Evolutionary conservation across 2,113 vertebrate species (phyloP).

Genomic region (Ammodytes marinus): DNA sequence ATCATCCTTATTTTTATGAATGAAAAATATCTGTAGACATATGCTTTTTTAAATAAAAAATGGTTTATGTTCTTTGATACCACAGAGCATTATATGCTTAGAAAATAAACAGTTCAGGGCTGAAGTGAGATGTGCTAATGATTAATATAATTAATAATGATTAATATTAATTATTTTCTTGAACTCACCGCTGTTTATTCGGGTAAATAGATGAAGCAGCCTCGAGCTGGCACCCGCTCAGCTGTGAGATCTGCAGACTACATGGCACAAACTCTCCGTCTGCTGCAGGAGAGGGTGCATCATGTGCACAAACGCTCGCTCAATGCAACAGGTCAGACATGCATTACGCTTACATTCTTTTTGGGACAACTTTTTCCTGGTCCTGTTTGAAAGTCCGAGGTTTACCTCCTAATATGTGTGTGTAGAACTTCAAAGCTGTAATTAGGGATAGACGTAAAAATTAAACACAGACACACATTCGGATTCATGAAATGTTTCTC

Average conservation of each 20-base stretch:
- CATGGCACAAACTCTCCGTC: slow-evolving; percentile 84
- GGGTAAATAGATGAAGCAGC: too few species aligned
- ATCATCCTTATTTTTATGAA: too few species aligned
- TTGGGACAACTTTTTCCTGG: background rate
- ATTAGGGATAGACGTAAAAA: background rate
- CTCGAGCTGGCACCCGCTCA: slow-evolving; percentile 77
- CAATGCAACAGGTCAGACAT: slow-evolving; percentile 88
- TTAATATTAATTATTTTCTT: too few species aligned
- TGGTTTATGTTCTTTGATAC: too few species aligned
- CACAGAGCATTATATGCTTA: too few species aligned
- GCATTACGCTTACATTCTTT: background rate
- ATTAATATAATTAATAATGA: too few species aligned
- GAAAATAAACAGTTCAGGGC: too few species aligned
- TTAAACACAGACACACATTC: too few species aligned
- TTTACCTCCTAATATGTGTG: background rate
- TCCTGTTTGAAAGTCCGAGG: background rate
- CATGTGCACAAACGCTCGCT: slow-evolving; percentile 82
- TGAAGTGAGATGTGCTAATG: too few species aligned
- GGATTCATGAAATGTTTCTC: background rate
- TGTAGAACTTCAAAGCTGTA: background rate
- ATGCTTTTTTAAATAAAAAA: too few species aligned
- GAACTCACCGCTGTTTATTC: too few species aligned
- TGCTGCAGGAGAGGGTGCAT: slow-evolving; percentile 85
- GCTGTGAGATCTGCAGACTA: slow-evolving; percentile 89
- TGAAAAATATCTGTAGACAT: too few species aligned